Base-by-base conservation (phyloP, 1,140 invertebrate genomes). In the Tenebrio molitor region DNA sequence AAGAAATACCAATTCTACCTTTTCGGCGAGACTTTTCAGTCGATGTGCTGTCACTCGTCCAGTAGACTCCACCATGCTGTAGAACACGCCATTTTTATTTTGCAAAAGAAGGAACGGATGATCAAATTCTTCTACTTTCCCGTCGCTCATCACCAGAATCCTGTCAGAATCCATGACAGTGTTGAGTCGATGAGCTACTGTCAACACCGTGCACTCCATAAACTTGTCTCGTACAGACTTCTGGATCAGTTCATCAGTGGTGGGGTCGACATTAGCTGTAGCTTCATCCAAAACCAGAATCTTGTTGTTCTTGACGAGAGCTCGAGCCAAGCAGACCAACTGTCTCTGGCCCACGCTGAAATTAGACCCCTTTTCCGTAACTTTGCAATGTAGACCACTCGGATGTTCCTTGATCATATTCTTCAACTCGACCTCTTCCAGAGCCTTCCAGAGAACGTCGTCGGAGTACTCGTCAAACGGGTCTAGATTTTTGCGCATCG, bases 401-500 rank as follows among this genome's bases (percentile, higher is more conserved):
- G 82, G 75, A 63, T 87, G 79, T 1, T 87, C 84, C 4, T 83
- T 78, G 1, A 91, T 81, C 19, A 87, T 85, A 8, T 89, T 86
- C 76, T 91, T 92, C 1, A 93, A 73, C 80, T 89, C 94, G 8
- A 93, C 92, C 74, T 94, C 90, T 77, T 95, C 93, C 19, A 97
- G 84, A 0, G 92, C 93, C 75, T 87, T 84, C 95, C 95, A 97
- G 0, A 97, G 82, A 78, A 94, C 75, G 82, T 89, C 86, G 78
- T 97, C 95, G 34, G 83, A 83, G 78, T 91, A 91, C 21, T 86
- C 82, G 71, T 91, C 87, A 78, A 96, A 96, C 0, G 95, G 95
- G 85, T 97, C 95, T 71, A 97, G 85, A 83, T 97, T 97, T 78
- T 90, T 91, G 15, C 95, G 86, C 70, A 97, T 80, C 3, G 89